Evolutionary conservation across 1,140 invertebrate species (phyloP), one percentile per base, ranked within the genome.

Genomic region (Micrasema minimum): DNA sequence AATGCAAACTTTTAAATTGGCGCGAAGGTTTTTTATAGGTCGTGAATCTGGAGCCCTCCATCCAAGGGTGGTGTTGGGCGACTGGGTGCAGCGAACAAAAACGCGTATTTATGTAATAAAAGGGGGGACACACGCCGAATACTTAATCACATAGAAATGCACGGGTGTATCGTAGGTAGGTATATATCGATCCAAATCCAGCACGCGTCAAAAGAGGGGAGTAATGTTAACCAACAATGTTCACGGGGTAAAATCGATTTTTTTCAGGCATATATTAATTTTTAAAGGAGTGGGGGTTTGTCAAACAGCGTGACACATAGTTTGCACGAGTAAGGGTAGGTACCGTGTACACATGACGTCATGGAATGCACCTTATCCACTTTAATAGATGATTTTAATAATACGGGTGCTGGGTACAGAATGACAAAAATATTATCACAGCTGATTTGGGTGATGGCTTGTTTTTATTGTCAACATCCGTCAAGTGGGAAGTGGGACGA

Each of bases 321-420:
- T 37, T 18, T 23, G 18, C 37, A 59, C 55, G 55, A 16, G 55
- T 20, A 11, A 14, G 11, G 31, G 55, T 38, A 9, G 35, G 3
- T 31, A 31, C 26, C 26, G 2, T 31, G 26, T 59, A 59, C 55
- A 59, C 55, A 59, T 59, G 55, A 59, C 55, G 55, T 59, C 55
- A 59, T 41, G 55, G 55, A 59, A 59, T 59, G 35, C 55, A 59
- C 55, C 55, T 59, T 59, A 22, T 41, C 22, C 46, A 48, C 46
- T 10, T n/a, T n/a, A n/a, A n/a, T n/a, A 45, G 46, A n/a, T 16
- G 5, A 31, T 4, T 31, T 31, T 31, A 4, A 31, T 31, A 7
- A 31, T 48, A 22, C 46, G 16, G 16, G 46, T 16, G 11, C 20
- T 2, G 7, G 26, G n/a, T n/a, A 26, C 22, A 11, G 26, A 37